Evolutionary conservation across 1,140 invertebrate genomes (phyloP), one percentile per base, ranked within the genome.

Genomic region (Drosophila dunni): DNA sequence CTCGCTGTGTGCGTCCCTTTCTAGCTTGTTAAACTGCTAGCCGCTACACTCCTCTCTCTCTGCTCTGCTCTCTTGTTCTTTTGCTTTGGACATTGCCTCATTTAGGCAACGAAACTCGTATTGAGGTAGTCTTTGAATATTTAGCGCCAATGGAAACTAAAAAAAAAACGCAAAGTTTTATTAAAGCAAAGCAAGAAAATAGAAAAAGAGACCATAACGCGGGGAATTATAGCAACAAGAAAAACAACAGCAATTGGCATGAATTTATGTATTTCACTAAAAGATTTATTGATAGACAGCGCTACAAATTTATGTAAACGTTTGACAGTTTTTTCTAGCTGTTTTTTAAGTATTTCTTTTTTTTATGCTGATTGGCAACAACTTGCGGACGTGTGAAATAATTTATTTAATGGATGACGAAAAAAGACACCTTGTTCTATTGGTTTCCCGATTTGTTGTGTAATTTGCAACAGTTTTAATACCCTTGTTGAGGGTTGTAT

Each of bases 111-210:
- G 64, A 88, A 80, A 88, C 84, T 84, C 78, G 84, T 84, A 88
- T 88, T 88, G 84, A 81, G 84, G 84, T 88, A 88, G 84, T 88
- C 84, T 88, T 88, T 88, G 81, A 63, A 79, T 71, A 86, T 77
- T 69, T 79, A 67, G 50, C 56, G 60, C 63, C 61, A 72, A 57
- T 48, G 58, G 44, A 38, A 29, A 13, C 48, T 29, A 15, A 70
- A 34, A 64, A 50, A 45, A 34, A 13, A 40, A 56, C 64, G 76
- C 53, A 42, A 60, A 50, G 66, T 42, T 69, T 62, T 48, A 34
- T 24, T 15, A 15, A 10, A 24, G 63, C 63, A 65, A 54, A 40
- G 6, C 44, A 33, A 45, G 34, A 9, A 17, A 15, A 20, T 17
- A 45, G 20, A 9, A 17, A 15, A 20, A 48, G 63, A 56, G 65